Base-by-base conservation (phyloP, 2,888 invertebrate genomes). In the Syritta pipiens region DNA sequence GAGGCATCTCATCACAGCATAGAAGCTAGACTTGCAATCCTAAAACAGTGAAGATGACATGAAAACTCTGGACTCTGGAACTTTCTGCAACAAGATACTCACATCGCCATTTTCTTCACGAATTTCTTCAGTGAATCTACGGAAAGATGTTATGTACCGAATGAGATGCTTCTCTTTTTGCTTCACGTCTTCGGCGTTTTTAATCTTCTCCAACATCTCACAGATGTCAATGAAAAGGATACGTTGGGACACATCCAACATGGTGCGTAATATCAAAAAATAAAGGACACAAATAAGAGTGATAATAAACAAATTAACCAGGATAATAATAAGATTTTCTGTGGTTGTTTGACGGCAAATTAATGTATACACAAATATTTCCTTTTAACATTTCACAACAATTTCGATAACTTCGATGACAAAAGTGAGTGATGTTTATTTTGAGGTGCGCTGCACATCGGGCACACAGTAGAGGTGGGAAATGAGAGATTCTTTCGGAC, bases 1-100 rank as follows among this genome's bases (percentile, higher is more conserved):
- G 6, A 98, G 87, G 26, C 97, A 90, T 81, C 97, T 91, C 83
- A 98, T 86, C 37, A 96, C 90, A 4, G 95, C 93, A 87, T 92
- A 96, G 72, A 94, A 90, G 71, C 91, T 92, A 32, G 89, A 88
- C 77, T 91, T 89, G 0, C 85, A 84, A 90, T 92, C 87, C 83
- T 90, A 89, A n/a, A n/a, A n/a, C n/a, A n/a, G n/a, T n/a, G n/a
- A n/a, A n/a, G n/a, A n/a, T n/a, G n/a, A n/a, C n/a, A n/a, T n/a
- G n/a, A n/a, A n/a, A n/a, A n/a, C n/a, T n/a, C n/a, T n/a, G n/a
- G n/a, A n/a, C n/a, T n/a, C n/a, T n/a, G n/a, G n/a, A 12, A 9
- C 1, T 32, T 9, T 28, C 5, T 26, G 7, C 12, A 32, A 10
- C 4, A 2, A 14, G 9, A 17, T 42, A 72, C 59, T 42, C 28